phyloP scores from a whole-genome alignment of 2,113 vertebrate species.

The Daboia siamensis region DNA sequence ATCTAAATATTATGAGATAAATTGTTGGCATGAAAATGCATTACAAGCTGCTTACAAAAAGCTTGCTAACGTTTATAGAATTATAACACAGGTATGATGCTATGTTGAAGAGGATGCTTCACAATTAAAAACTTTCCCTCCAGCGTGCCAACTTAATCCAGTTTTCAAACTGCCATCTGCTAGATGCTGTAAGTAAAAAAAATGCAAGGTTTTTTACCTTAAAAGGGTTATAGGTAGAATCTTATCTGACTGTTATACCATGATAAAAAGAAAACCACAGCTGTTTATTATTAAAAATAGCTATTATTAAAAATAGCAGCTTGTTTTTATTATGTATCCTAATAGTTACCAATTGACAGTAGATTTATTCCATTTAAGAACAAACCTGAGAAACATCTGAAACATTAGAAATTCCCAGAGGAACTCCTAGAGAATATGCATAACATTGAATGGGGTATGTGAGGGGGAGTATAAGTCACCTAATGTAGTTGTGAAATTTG shows the following conservation, averaged over 20 bases:
- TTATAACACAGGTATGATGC: background rate
- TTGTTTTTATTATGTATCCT: too few species aligned
- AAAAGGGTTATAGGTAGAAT: background rate
- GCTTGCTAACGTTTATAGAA: background rate
- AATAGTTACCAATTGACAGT: too few species aligned
- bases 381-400: too few species aligned
- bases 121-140: background rate
- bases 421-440: too few species aligned
- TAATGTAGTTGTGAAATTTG: too few species aligned
- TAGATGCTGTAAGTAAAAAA: background rate
- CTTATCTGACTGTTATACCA: background rate
- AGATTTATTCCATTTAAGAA: too few species aligned
- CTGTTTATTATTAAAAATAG: too few species aligned
- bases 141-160: background rate
- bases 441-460: too few species aligned
- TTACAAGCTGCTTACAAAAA: background rate
- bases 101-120: background rate
- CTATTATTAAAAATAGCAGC: too few species aligned
- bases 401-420: too few species aligned
- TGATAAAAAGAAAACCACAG: background rate
- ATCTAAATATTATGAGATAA: background rate
- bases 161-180: background rate
- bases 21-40: background rate
- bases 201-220: background rate
- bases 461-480: too few species aligned